Evolutionary conservation across 1,140 invertebrate species (phyloP), one percentile per base, ranked within the genome.

Genomic region (Bombus picipes): DNA sequence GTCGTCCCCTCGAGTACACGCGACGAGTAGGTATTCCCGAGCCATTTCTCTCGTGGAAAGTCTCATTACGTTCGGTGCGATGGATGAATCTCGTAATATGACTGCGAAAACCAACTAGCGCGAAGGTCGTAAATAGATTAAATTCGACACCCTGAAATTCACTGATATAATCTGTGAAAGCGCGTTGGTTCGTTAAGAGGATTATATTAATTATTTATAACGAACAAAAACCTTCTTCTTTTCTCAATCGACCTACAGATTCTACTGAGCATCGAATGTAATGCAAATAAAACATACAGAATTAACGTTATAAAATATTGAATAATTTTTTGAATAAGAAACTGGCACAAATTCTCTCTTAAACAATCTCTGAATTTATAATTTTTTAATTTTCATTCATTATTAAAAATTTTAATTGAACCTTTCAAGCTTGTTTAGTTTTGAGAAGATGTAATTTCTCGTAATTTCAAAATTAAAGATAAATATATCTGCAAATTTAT

Each of bases 31-130:
- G 74, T 81, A 81, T 85, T 80, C 83, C 76, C 68, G 83, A 73
- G 77, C 77, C 83, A 85, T 85, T 85, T 85, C 83, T 85, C 83
- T 85, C 83, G 83, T 53, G 83, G 83, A 85, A 85, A 79, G 77
- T 85, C 83, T 85, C 83, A 81, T 85, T 85, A 85, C 83, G 77
- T 66, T 72, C 68, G 83, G 80, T 18, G 80, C 88, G 87, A 90
- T 84, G 89, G 88, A 90, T 90, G 89, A 85, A 90, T 88, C 89
- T 90, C 83, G 83, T 90, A 84, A 90, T 82, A 90, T 66, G 83
- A 90, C 85, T 86, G 82, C 81, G 88, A 78, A 71, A 83, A 78
- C 82, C 47, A 70, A 78, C 34, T 70, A 78, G 47, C 47, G n/a
- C 62, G 65, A 77, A 70, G 74, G 37, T 78, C 75, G 82, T 78